Base-by-base conservation (phyloP, 2,888 invertebrate species). In the Thera obeliscata region DNA sequence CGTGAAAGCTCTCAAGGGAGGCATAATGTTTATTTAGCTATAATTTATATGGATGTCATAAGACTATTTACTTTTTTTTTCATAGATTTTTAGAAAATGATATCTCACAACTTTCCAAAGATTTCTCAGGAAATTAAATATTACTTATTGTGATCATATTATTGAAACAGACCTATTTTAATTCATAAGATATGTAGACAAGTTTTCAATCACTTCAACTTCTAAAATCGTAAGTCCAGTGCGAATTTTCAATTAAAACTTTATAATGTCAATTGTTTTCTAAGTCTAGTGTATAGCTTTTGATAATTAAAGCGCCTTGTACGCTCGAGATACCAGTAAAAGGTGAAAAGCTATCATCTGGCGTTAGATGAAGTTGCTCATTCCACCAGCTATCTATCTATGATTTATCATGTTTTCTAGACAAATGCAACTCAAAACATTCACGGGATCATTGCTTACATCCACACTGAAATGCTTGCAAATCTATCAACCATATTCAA, bases 301-400 rank as follows among this genome's bases (percentile, higher is more conserved):
- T 38, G 38, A 55, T 36, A 7, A 54, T 54, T 36, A 22, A 11
- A 35, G 49, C 7, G 11, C 41, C 9, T 38, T 43, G 56, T 57
- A n/a, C 11, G 52, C 50, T 38, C 3, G 11, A 48, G 33, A 60
- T 41, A 22, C 49, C 68, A 61, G 60, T 76, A 79, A 82, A 78
- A 77, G 67, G 74, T 75, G 69, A 81, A 85, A 86, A 83, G 79
- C 81, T 84, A 85, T 89, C 90, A 89, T 86, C 86, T 90, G 88
- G 84, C 79, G 81, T 85, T 89, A 65, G 60, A 67, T 60, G 69
- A 76, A 75, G 78, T 73, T 74, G 74, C 74, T 74, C 70, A 68
- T 66, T 52, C 22, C 22, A 64, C 56, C 57, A 54, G 55, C 55
- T 72, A 62, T 64, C 50, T 56, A 63, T 57, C 46, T 63, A n/a